A percentile compares a stretch with the other conserved stretches of the same genome.
phyloP scores from a whole-genome alignment of 2,888 invertebrate genomes.

The Watsonalla cultraria region DNA sequence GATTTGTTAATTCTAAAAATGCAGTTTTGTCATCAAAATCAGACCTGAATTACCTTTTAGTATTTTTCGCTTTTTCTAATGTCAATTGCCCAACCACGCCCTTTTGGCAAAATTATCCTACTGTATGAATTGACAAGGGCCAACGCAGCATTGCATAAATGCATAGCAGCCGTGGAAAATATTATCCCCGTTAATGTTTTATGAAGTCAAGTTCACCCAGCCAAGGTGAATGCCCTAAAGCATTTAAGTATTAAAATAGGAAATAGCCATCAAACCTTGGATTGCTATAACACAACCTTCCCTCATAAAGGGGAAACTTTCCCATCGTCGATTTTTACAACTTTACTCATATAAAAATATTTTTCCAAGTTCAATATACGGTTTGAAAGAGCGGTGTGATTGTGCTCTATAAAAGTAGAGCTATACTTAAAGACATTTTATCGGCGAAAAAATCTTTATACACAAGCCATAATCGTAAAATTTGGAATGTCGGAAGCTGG shows the following conservation, averaged over 20 bases:
- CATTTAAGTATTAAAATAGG: neutral
- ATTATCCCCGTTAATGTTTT: no score
- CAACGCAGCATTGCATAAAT: no score
- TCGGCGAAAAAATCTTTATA: constrained; percentile 15
- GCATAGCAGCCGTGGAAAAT: no score
- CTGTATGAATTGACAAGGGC: no score
- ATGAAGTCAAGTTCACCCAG: neutral
- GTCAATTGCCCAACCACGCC: no score
- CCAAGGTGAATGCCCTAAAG: neutral
- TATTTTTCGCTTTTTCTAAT: no score
- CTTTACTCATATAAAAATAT: constrained; percentile 10
- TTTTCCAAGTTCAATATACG: constrained; percentile 12
- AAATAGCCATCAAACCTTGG: neutral
- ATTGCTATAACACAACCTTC: constrained; percentile 1
- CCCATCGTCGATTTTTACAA: constrained; percentile 11
- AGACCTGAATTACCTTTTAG: no score
- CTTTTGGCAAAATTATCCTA: no score
- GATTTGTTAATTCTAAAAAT: no score
- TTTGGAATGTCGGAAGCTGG: constrained; percentile 11
- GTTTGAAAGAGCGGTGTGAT: constrained; percentile 8
- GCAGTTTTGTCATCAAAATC: no score
- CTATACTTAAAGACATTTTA: constrained; percentile 15
- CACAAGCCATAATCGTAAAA: constrained; percentile 19
- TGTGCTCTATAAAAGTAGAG: constrained; percentile 15
- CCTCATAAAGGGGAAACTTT: constrained; percentile 5